Evolutionary conservation across 2,113 vertebrate species (phyloP), one percentile per base, ranked within the genome.

Genomic region (Lophochroa leadbeateri): DNA sequence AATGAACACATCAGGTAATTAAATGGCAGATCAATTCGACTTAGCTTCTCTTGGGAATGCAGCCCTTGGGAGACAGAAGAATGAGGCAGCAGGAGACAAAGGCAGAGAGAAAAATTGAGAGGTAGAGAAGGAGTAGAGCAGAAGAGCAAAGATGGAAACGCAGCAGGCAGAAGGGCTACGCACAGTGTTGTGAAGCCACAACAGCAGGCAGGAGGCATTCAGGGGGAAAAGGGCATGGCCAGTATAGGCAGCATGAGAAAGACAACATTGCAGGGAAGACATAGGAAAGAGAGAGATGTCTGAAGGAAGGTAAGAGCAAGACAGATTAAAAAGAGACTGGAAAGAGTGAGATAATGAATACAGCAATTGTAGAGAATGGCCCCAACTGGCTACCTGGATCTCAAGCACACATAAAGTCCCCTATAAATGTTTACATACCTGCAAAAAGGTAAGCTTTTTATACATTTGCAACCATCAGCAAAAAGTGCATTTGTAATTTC

Each of bases 1-100:
- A 83, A 93, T 96, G 95, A 96, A 95, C 95, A 97, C 90, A 95
- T 92, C 84, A 95, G 95, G 94, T 92, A 97, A 97, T 97, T 97
- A 98, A 97, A 97, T 92, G 92, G 95, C 91, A 97, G 94, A 97
- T 97, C 94, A 96, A 94, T 97, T 97, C 74, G 57, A 95, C 93
- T 97, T 97, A 94, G 92, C 92, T 97, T 92, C 96, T 94, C 81
- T 61, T 82, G 95, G 94, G 96, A 97, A 96, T 96, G 91, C 86
- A 97, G 89, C 92, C 74, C 31, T 92, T 94, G 87, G 93, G 93
- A 96, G 82, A 88, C n/a, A 69, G 85, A 94, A 96, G 92, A 93
- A 95, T 58, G 33, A 76, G 78, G 88, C 72, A 75, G 69, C 69
- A 79, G 69, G 91, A 97, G 49, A 82, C 77, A 92, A 78, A 92